Evolutionary conservation across 2,113 vertebrate genomes (phyloP).

Genomic region (human): DNA sequence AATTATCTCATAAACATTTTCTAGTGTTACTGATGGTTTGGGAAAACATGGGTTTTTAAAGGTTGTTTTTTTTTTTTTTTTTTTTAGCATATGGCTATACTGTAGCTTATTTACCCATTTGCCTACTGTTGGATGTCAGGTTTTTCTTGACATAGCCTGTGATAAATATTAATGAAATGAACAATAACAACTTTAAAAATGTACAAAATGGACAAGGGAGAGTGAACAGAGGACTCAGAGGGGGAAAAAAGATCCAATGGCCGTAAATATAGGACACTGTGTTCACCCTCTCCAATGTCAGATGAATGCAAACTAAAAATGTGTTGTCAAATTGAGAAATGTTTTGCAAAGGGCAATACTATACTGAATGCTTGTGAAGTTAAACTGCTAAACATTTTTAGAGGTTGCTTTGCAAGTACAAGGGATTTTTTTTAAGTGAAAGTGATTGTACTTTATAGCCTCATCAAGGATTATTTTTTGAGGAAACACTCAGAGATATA

Average conservation of each 20-base stretch:
- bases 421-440: background rate
- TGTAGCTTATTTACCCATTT: background rate
- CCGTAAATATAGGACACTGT: background rate
- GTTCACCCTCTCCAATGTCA: background rate
- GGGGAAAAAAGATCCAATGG: background rate
- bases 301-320: background rate
- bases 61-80: background rate
- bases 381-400: background rate
- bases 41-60: background rate
- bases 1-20: constrained; percentile 1
- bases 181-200: background rate
- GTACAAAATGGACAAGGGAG: background rate
- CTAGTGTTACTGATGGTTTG: background rate
- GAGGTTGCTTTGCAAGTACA: background rate
- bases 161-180: constrained; percentile 12
- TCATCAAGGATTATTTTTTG: background rate
- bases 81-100: background rate
- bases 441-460: background rate
- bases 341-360: background rate
- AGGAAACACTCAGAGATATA: background rate
- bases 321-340: background rate
- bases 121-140: background rate
- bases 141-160: background rate
- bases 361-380: background rate
- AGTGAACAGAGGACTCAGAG: background rate